Evolutionary conservation across 92 coral and sea anemone species (phyloP).

Genomic region (Epizoanthus rinbou): DNA sequence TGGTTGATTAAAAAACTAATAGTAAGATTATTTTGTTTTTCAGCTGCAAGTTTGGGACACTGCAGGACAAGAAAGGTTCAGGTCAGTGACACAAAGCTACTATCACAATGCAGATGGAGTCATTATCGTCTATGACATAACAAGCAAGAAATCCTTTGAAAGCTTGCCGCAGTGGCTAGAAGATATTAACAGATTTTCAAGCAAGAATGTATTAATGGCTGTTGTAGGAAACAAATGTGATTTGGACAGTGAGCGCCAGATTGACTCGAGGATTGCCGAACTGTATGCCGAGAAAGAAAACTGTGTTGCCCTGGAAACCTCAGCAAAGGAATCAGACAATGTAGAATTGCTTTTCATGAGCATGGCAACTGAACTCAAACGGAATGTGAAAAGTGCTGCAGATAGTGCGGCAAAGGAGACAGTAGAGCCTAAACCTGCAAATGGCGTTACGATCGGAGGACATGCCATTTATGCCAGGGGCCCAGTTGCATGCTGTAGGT

Average conservation of each 20-base stretch:
- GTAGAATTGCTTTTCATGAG: slow-evolving; percentile 90
- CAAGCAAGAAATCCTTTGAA: slow-evolving; percentile 86
- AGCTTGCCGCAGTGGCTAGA: slow-evolving; percentile 89
- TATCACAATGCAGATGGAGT: slow-evolving; percentile 98
- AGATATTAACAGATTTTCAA: slow-evolving; percentile 88
- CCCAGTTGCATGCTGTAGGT: slow-evolving; percentile 87
- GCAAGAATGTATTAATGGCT: slow-evolving; percentile 83
- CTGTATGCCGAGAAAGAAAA: slow-evolving; percentile 76
- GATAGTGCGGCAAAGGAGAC: slow-evolving; percentile 60
- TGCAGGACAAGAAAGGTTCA: slow-evolving; percentile 97
- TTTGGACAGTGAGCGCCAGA: slow-evolving; percentile 72
- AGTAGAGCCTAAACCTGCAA: slow-evolving; percentile 54
- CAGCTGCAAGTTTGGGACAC: slow-evolving; percentile 99
- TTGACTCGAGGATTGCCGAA: slow-evolving; percentile 79
- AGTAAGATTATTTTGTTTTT: slow-evolving; percentile 11
- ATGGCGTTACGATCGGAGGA: slow-evolving; percentile 69
- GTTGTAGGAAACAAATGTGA: slow-evolving; percentile 97
- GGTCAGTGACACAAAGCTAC: slow-evolving; percentile 97
- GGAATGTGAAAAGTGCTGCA: slow-evolving; percentile 69
- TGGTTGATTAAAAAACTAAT: no score
- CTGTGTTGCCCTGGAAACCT: slow-evolving; percentile 92
- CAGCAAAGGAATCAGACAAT: slow-evolving; percentile 96
- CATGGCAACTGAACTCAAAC: slow-evolving; percentile 84
- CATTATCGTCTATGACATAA: slow-evolving; percentile 87
- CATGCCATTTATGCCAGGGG: slow-evolving; percentile 80